Evolutionary conservation across 2,888 invertebrate genomes (phyloP), one percentile per base, ranked within the genome.

Genomic region (Nemotelus pantherinus): DNA sequence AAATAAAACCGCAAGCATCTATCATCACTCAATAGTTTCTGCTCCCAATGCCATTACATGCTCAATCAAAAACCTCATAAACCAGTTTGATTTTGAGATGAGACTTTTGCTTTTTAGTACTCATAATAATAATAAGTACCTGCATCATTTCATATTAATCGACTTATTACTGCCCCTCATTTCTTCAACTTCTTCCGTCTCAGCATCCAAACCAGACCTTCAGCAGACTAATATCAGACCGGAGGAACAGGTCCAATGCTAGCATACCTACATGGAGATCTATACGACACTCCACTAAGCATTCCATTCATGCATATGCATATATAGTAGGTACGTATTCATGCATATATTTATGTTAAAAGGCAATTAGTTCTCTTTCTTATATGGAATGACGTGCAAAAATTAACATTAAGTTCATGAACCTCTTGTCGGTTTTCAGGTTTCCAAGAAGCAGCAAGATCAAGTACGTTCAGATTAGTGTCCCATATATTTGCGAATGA

Each of bases 371-470:
- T 65, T 47, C 10, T 43, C 45, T 65, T 45, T 44, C 65, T 65
- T 47, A 47, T 65, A 45, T 65, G n/a, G 45, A 7, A 65, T 65
- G 65, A 47, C 65, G 65, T 10, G 65, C 65, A 47, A 65, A 65
- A 65, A 65, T 65, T 65, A 65, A 65, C 65, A 65, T 65, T 25
- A 65, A 65, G 65, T 65, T 65, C 65, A 65, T 65, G 47, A 65
- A 65, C 65, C 65, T 65, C 65, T 50, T 9, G 3, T 7, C 65
- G 25, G 47, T 9, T 47, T 58, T 63, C n/a, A 44, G 47, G 47
- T 47, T 65, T 65, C 65, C 47, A 45, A 65, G 65, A 65, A 65
- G 65, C 44, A 47, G 47, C n/a, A 25, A 25, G 43, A 44, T 44
- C 47, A 65, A 45, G 65, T 25, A 25, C 25, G 25, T 25, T 25